These are phyloP conservation scores for Vicugna pacos DNA, from an alignment of 2,113 vertebrate genomes.

Conservation along the genomic window DNA sequence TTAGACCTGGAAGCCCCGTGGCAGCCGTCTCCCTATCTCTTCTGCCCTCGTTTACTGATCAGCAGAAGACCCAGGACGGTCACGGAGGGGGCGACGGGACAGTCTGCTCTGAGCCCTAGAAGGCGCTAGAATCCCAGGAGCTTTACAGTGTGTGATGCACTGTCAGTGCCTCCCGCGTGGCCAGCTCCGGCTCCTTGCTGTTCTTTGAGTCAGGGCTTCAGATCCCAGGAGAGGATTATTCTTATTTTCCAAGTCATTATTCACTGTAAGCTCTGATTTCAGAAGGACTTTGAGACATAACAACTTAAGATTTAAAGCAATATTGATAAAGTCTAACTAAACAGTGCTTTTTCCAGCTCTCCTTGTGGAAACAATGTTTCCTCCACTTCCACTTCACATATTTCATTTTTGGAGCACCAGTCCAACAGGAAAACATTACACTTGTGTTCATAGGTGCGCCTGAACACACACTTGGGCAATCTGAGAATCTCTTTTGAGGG, in stretches of 20 bases:
- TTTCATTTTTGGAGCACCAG: background rate
- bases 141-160: background rate
- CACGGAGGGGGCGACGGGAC: background rate
- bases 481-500: background rate
- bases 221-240: background rate
- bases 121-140: background rate
- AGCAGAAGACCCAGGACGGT: background rate
- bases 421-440: background rate
- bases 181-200: rapidly evolving
- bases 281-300: conserved; percentile 50
- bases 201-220: background rate
- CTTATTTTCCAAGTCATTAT: conserved; percentile 31
- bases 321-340: conserved; percentile 40
- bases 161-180: background rate
- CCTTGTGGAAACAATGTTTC: background rate
- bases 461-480: background rate
- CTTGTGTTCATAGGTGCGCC: background rate
- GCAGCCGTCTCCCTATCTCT: background rate
- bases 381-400: conserved; percentile 1
- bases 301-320: conserved; percentile 51
- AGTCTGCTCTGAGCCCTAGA: too few relatives aligned
- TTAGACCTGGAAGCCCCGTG: too few relatives aligned
- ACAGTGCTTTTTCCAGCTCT: conserved; percentile 12
- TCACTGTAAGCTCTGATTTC: conserved; percentile 15
- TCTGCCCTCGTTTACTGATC: background rate